phyloP scores from a whole-genome alignment of 2,888 invertebrate genomes.

The Calameuta idolon region DNA sequence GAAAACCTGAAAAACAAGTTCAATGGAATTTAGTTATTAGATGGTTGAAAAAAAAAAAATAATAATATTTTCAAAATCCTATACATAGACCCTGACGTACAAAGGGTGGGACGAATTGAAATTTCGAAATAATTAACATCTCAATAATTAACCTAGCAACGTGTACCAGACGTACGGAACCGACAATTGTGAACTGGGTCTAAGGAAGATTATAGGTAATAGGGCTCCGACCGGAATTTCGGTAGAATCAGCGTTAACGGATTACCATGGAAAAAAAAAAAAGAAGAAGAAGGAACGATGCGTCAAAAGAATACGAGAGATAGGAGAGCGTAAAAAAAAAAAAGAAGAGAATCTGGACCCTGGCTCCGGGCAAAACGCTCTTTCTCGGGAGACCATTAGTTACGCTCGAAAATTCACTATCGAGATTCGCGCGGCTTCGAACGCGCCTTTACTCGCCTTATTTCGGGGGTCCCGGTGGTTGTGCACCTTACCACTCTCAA shows the following conservation, averaged over 20 bases:
- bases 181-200: background rate
- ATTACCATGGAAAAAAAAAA: background rate
- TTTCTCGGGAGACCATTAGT: background rate
- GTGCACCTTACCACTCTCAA: slow-evolving; percentile 59
- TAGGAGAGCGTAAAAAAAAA: background rate
- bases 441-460: slow-evolving; percentile 8
- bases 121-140: background rate
- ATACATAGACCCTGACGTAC: background rate
- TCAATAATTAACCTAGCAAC: background rate
- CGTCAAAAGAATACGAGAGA: background rate
- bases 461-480: slow-evolving; percentile 48
- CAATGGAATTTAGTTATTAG: too few species aligned
- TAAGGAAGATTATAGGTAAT: background rate
- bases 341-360: background rate
- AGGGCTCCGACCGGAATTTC: background rate
- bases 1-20: background rate
- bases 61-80: background rate
- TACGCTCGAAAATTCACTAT: background rate
- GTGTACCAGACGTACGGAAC: background rate
- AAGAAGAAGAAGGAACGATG: background rate
- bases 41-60: background rate
- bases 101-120: background rate
- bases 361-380: background rate
- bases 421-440: slow-evolving; percentile 6
- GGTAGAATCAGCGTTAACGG: background rate